Percentiles rank a stretch among this genome's conserved stretches.
Conservation (phyloP, 2,888 invertebrate species). For the Vandiemenella viatica region DNA sequence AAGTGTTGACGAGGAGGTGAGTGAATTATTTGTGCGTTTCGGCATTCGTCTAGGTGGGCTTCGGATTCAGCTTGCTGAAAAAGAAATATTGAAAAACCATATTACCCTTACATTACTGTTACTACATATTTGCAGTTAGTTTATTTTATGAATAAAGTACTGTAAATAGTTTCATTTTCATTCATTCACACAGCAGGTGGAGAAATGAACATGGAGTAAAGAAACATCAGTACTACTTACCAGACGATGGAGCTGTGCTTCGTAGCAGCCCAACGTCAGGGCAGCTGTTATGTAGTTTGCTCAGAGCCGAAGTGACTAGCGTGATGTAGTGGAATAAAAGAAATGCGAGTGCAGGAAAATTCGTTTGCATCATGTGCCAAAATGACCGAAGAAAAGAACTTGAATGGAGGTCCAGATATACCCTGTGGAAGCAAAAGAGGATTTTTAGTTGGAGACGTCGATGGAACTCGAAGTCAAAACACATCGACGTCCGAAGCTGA, state of each 20-base stretch:
- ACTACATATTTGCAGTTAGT: not conserved
- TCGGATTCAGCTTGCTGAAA: not conserved
- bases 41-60: slow-evolving; percentile 12
- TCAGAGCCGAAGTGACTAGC: slow-evolving; percentile 9
- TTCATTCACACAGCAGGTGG: slow-evolving; percentile 20
- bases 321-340: slow-evolving; percentile 18
- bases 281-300: slow-evolving; percentile 9
- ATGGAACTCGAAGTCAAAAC: slow-evolving; percentile 17
- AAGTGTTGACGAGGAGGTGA: slow-evolving; percentile 21
- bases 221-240: slow-evolving; percentile 18
- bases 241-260: slow-evolving; percentile 20
- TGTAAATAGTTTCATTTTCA: slow-evolving; percentile 9
- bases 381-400: slow-evolving; percentile 23
- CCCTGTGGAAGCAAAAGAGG: slow-evolving; percentile 18
- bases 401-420: slow-evolving; percentile 21
- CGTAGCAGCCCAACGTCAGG: slow-evolving; percentile 17
- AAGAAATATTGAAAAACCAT: not conserved
- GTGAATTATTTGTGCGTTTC: slow-evolving; percentile 16
- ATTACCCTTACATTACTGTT: not conserved
- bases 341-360: slow-evolving; percentile 23
- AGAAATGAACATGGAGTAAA: slow-evolving; percentile 19
- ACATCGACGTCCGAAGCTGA: slow-evolving; percentile 12
- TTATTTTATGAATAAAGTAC: not conserved
- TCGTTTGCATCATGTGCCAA: slow-evolving; percentile 23
- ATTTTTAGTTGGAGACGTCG: slow-evolving; percentile 14